Conservation (phyloP, 2,888 invertebrate species). For the Lomographa bimaculata region DNA sequence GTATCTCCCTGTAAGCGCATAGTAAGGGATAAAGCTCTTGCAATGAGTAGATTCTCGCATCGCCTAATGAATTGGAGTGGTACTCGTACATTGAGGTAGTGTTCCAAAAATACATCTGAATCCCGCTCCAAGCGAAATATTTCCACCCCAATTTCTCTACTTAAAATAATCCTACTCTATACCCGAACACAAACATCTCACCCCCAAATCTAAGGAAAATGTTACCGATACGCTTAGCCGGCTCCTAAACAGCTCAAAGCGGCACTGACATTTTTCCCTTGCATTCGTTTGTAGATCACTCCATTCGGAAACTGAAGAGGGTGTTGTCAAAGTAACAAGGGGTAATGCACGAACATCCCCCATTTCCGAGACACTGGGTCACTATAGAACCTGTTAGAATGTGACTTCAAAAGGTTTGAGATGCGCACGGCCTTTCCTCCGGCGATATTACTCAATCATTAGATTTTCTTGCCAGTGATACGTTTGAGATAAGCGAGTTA, state of each 20-base stretch:
- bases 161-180: no score
- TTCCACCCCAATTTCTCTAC: no score
- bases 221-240: conserved; percentile 38
- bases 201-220: no score
- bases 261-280: conserved; percentile 47
- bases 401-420: conserved; percentile 45
- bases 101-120: no score
- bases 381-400: conserved; percentile 40
- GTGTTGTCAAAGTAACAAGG: conserved; percentile 72
- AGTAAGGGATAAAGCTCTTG: no score
- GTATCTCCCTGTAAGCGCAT: no score
- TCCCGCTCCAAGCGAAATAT: no score
- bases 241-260: conserved; percentile 45
- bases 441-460: conserved; percentile 32
- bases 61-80: no score
- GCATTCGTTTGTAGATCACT: conserved; percentile 51
- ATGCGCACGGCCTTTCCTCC: conserved; percentile 25
- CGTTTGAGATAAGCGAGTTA: conserved; percentile 3
- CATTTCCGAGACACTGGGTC: conserved; percentile 59
- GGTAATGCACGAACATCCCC: conserved; percentile 61
- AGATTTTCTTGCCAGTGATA: conserved; percentile 16
- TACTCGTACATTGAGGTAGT: no score
- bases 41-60: no score
- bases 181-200: no score
- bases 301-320: conserved; percentile 65